Evolutionary conservation across 1,140 invertebrate species (phyloP).

Genomic region (Ptiloglossa arizonensis): DNA sequence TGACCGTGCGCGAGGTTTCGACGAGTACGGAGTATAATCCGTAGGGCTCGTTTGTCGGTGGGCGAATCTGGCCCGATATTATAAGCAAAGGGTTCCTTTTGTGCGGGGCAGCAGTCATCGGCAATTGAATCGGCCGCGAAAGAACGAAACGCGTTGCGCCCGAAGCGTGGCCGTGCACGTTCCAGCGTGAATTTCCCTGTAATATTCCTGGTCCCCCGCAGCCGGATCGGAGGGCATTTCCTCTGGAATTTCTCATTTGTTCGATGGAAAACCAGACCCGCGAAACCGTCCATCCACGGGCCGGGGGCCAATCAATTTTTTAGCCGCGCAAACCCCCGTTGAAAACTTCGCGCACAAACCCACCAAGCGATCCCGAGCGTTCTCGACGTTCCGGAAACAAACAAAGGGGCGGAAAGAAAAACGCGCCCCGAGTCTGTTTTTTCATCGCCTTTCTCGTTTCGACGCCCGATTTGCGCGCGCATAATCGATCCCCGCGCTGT

Average conservation of each 20-base stretch:
- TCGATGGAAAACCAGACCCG: conserved; percentile 20
- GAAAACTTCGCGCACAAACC: not conserved
- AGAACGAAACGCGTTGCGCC: not conserved
- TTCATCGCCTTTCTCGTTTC: not conserved
- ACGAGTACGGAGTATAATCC: no score
- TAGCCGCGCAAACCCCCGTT: not conserved
- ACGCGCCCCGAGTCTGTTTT: not conserved
- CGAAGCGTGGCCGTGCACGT: not conserved
- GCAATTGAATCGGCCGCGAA: conserved; percentile 33
- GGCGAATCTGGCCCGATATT: no score
- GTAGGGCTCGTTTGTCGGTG: no score
- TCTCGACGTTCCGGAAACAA: no score
- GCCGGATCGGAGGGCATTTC: not conserved
- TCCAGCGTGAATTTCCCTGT: conserved; percentile 34
- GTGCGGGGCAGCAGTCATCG: no score
- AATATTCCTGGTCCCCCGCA: conserved; percentile 1
- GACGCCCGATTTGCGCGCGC: not conserved
- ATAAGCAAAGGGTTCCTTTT: no score
- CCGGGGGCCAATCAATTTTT: conserved; percentile 7
- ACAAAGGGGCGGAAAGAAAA: not conserved
- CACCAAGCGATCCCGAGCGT: not conserved
- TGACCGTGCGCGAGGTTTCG: no score
- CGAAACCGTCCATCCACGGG: not conserved
- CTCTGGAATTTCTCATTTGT: conserved; percentile 50
- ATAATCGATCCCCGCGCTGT: not conserved